Evolutionary conservation across 2,888 invertebrate genomes (phyloP), one percentile per base, ranked within the genome.

Genomic region (Tridacna crocea): DNA sequence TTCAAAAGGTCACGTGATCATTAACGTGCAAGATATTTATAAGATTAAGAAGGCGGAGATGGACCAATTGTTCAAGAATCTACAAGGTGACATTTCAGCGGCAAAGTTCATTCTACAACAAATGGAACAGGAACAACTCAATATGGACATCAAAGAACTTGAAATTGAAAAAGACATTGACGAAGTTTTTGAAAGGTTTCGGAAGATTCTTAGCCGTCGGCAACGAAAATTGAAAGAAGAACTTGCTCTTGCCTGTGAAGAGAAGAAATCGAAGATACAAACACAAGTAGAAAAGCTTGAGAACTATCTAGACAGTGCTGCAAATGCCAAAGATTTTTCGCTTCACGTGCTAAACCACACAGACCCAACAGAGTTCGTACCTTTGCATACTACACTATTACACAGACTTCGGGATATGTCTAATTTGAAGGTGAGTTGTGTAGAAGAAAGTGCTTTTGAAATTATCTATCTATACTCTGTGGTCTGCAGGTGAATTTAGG

Each of bases 121-220:
- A 76, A 83, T 85, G 11, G 87, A 89, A 75, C 87, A 88, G 61
- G 89, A 89, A 76, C 51, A 84, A 22, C 48, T 88, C 13, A 88
- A 89, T 61, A 77, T 89, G 26, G 89, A 89, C 51, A 88, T 88
- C 10, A 87, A 87, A 65, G 88, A 89, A 70, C 84, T 85, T 0
- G 88, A 88, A 79, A 80, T 88, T n/a, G 88, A 88, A 77, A 87
- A 88, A 60, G 89, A 88, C 68, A 85, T 89, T 47, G 88, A 89
- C 36, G 85, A 85, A 13, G 77, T 81, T 0, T 87, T 89, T 68
- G 85, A 85, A 10, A 74, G 51, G 36, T 88, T 84, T 80, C 80
- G 80, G 60, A 78, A 79, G 27, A 63, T 87, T 17, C 66, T 89
- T 15, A 73, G 76, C 10, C 75, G 78, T 51, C 78, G 89, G 17